phyloP scores from a whole-genome alignment of 2,888 invertebrate genomes.

The Andrena trimmerana region DNA sequence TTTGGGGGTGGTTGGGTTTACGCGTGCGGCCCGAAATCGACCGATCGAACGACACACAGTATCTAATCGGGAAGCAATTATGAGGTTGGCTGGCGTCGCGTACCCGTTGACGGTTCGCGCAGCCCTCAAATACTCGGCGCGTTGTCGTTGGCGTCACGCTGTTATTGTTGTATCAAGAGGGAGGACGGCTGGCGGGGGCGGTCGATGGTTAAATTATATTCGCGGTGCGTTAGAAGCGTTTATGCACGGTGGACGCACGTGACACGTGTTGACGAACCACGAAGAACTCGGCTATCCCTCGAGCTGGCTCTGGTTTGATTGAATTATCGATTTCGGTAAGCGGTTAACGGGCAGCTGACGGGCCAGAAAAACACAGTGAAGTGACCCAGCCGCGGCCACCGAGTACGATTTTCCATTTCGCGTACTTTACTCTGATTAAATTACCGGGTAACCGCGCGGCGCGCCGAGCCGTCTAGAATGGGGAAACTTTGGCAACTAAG shows the following conservation, averaged over 20 bases:
- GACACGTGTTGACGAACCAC: slow-evolving; percentile 40
- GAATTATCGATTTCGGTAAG: slow-evolving; percentile 16
- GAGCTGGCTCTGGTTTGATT: slow-evolving; percentile 14
- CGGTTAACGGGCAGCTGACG: slow-evolving; percentile 1
- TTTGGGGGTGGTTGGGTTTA: not conserved
- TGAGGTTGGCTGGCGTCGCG: slow-evolving; percentile 33
- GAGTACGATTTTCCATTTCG: slow-evolving; percentile 13
- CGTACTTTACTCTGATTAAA: slow-evolving; percentile 27
- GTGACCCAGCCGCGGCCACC: not conserved
- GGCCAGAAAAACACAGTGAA: not conserved
- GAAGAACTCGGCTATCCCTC: not conserved
- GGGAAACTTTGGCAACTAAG: not conserved
- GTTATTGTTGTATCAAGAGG: slow-evolving; percentile 32
- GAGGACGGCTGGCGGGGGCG: no score
- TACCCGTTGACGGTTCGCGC: not conserved
- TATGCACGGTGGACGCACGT: slow-evolving; percentile 22
- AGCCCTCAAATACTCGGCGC: not conserved
- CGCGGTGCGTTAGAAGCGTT: slow-evolving; percentile 28
- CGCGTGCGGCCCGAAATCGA: slow-evolving; percentile 48
- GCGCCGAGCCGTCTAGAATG: slow-evolving; percentile 7
- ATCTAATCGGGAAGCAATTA: slow-evolving; percentile 71
- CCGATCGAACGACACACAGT: slow-evolving; percentile 44
- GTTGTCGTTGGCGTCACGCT: slow-evolving; percentile 10
- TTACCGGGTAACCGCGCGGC: slow-evolving; percentile 11
- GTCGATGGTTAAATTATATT: slow-evolving; percentile 39